Percentiles rank a stretch among this genome's conserved stretches.
Conservation (phyloP, 2,888 invertebrate species). For the Aphodius sticticus region DNA sequence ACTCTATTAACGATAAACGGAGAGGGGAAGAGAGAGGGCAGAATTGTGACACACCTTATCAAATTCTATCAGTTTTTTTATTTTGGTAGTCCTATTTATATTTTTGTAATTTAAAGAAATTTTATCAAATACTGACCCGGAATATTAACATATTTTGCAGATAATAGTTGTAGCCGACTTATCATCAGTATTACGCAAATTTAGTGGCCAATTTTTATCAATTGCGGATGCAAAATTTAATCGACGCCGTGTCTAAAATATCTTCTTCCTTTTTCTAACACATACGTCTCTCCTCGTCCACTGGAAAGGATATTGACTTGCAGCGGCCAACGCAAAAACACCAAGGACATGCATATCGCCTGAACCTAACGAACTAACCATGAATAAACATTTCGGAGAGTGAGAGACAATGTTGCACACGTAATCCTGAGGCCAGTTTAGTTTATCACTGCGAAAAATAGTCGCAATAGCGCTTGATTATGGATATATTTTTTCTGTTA, state of each 20-base stretch:
- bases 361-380: conserved; percentile 30
- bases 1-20: too few relatives aligned
- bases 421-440: conserved; percentile 12
- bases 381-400: conserved; percentile 12
- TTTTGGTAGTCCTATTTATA: too few relatives aligned
- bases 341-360: conserved; percentile 37
- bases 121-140: not conserved
- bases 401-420: conserved; percentile 27
- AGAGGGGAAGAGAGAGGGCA: too few relatives aligned
- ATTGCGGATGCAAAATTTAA: not conserved
- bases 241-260: not conserved
- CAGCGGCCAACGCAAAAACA: conserved; percentile 28
- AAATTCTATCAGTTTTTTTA: too few relatives aligned
- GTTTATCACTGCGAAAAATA: not conserved
- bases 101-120: not conserved
- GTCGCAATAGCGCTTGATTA: not conserved
- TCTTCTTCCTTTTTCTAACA: not conserved
- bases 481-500: not conserved
- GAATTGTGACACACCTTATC: too few relatives aligned
- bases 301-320: conserved; percentile 36
- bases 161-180: not conserved
- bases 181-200: not conserved
- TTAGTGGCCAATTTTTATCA: not conserved
- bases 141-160: not conserved
- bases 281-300: conserved; percentile 15